Conservation (phyloP, 2,888 invertebrate genomes). For the Spicauda simplicius region DNA sequence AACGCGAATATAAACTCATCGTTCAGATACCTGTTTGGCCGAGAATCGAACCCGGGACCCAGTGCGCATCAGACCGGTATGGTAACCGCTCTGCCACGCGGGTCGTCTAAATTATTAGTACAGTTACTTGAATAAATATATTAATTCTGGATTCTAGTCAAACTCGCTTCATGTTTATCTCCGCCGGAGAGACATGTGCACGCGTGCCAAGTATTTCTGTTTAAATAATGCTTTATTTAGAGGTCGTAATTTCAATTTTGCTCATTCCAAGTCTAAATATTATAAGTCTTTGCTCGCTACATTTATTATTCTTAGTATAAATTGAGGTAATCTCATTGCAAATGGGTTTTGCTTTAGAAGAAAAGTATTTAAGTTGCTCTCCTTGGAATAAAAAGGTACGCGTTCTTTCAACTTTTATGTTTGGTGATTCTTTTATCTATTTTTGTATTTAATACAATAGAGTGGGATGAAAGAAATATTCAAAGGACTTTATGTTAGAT, state of each 20-base stretch:
- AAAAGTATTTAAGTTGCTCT: constrained; percentile 11
- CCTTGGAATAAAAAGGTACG: not conserved
- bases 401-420: not conserved
- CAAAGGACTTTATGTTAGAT: not conserved
- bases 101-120: too few relatives aligned
- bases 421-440: not conserved
- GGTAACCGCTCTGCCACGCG: too few relatives aligned
- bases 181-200: not conserved
- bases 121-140: too few relatives aligned
- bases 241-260: constrained; percentile 22
- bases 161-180: not conserved
- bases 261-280: constrained; percentile 22
- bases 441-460: not conserved
- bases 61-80: too few relatives aligned
- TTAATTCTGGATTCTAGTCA: constrained; percentile 9
- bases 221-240: constrained; percentile 24
- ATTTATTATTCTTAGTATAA: constrained; percentile 24
- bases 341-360: constrained; percentile 17
- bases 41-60: too few relatives aligned
- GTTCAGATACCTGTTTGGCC: too few relatives aligned
- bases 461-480: not conserved
- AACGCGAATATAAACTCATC: too few relatives aligned
- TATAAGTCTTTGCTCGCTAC: constrained; percentile 16
- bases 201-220: constrained; percentile 8
- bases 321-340: constrained; percentile 16